phyloP scores from a whole-genome alignment of 2,113 vertebrate species.

The Zingel zingel region DNA sequence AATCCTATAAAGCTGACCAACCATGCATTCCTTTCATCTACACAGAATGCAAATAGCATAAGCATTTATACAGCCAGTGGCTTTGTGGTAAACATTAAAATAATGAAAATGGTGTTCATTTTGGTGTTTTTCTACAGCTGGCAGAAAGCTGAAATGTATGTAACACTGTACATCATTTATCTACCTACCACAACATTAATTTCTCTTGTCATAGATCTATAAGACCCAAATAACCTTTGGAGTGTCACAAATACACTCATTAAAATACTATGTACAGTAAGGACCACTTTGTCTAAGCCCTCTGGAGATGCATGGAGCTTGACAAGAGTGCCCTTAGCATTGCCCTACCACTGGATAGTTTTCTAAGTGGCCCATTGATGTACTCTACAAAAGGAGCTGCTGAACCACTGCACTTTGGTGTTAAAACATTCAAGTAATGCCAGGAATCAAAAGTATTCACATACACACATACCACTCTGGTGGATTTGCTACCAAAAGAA shows the following conservation, averaged over 20 bases:
- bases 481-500: conserved; percentile 52
- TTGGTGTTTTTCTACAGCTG: conserved; percentile 23
- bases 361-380: conserved; percentile 63
- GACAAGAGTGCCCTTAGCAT: conserved; percentile 53
- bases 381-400: conserved; percentile 54
- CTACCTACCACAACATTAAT: conserved; percentile 42
- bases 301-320: conserved; percentile 40
- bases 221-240: conserved; percentile 84
- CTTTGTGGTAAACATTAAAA: conserved; percentile 36
- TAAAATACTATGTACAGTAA: conserved; percentile 84
- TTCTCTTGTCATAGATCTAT: conserved; percentile 81
- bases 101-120: conserved; percentile 18
- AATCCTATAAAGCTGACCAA: conserved; percentile 22
- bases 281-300: conserved; percentile 60
- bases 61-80: conserved; percentile 57
- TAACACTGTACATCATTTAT: conserved; percentile 43
- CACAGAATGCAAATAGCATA: conserved; percentile 26
- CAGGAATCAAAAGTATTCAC: conserved; percentile 77
- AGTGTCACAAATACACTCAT: conserved; percentile 84
- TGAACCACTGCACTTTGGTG: conserved; percentile 72
- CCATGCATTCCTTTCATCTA: conserved; percentile 36
- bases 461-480: conserved; percentile 41
- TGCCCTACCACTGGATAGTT: conserved; percentile 60
- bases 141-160: conserved; percentile 44
- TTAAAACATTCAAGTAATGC: conserved; percentile 81